Evolutionary conservation across 2,888 invertebrate genomes (phyloP), one percentile per base, ranked within the genome.

Genomic region (Rhynchonema sp.): DNA sequence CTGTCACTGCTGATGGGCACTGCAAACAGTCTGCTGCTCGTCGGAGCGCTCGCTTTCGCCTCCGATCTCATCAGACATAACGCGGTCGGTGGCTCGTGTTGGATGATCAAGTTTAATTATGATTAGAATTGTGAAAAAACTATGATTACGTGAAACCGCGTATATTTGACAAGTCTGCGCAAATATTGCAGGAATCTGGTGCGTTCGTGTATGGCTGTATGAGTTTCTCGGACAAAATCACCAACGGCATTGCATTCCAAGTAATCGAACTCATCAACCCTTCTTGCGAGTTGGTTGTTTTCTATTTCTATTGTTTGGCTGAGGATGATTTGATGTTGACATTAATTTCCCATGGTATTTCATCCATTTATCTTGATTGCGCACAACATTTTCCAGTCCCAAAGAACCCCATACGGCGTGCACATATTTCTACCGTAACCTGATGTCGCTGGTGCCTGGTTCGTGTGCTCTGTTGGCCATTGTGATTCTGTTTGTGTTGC

Each of bases 131-230:
- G n/a, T n/a, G n/a, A n/a, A n/a, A n/a, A n/a, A n/a, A n/a, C n/a
- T n/a, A n/a, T n/a, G n/a, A n/a, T n/a, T n/a, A n/a, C n/a, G n/a
- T n/a, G n/a, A n/a, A n/a, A n/a, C n/a, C n/a, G n/a, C n/a, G n/a
- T n/a, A n/a, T n/a, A n/a, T n/a, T n/a, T n/a, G n/a, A n/a, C n/a
- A n/a, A n/a, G n/a, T n/a, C n/a, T n/a, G n/a, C n/a, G n/a, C n/a
- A n/a, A n/a, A n/a, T n/a, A n/a, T n/a, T 65, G 28, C 62, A 79
- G 78, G 84, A 86, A 69, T 86, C 84, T 69, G 86, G 89, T 58
- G 91, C 88, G 1, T 84, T 87, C 65, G 86, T 92, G 54, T 92
- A 89, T 74, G 90, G 91, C 30, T 82, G 86, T 46, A 90, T 92
- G 74, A 90, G 90, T 62, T 90, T 92, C 73, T 82, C 85, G 28